Evolutionary conservation across 2,797 vertebrate species (phyloP).

Genomic region (Acanthurus lineatus): DNA sequence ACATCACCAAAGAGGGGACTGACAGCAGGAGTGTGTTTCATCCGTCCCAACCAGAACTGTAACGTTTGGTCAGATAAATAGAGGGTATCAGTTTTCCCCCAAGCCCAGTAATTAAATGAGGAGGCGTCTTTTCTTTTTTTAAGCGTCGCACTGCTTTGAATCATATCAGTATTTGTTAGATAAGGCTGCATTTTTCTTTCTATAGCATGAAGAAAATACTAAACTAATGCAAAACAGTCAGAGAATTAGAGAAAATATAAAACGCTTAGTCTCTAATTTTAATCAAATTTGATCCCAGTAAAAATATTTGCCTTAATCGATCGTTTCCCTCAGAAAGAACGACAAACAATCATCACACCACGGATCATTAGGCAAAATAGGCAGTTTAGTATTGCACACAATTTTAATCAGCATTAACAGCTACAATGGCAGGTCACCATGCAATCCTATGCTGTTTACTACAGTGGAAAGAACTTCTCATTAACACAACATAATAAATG

Average conservation of each 20-base stretch:
- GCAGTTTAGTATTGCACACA: slow-evolving; percentile 22
- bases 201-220: slow-evolving; percentile 44
- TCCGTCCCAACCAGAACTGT: slow-evolving; percentile 68
- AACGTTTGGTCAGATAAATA: slow-evolving; percentile 79
- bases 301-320: slow-evolving; percentile 76
- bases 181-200: slow-evolving; percentile 58
- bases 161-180: slow-evolving; percentile 62
- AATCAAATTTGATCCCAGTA: slow-evolving; percentile 71
- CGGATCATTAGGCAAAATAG: slow-evolving; percentile 68
- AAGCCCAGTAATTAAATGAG: slow-evolving; percentile 78
- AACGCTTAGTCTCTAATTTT: slow-evolving; percentile 49
- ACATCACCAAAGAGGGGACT: slow-evolving; percentile 58
- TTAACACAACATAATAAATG: slow-evolving; percentile 56
- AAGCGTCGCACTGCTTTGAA: slow-evolving; percentile 58
- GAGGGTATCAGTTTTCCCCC: slow-evolving; percentile 71
- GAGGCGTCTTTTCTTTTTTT: slow-evolving; percentile 70
- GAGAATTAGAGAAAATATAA: slow-evolving; percentile 27
- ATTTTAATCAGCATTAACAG: slow-evolving; percentile 57
- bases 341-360: slow-evolving; percentile 70
- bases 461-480: slow-evolving; percentile 58
- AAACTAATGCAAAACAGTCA: slow-evolving; percentile 12
- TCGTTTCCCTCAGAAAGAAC: slow-evolving; percentile 63
- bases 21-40: slow-evolving; percentile 68
- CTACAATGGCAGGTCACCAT: slow-evolving; percentile 17
- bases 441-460: slow-evolving; percentile 23